phyloP scores from a whole-genome alignment of 2,113 vertebrate genomes.

The Tragulus kanchil region DNA sequence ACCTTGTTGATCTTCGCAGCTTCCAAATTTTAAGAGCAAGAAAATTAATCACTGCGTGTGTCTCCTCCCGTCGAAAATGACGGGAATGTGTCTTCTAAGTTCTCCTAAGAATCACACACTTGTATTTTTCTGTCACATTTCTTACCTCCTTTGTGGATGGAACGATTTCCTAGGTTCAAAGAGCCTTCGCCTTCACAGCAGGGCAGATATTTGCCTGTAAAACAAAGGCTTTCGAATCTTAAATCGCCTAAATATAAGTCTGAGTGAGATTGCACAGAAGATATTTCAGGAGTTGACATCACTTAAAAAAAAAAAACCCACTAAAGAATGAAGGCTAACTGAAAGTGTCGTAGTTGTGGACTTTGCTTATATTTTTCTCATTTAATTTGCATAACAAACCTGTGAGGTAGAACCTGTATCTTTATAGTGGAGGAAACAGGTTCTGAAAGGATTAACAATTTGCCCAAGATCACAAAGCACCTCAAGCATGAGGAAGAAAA shows the following conservation, averaged over 20 bases:
- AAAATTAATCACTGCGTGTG: constrained; percentile 51
- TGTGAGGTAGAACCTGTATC: neutral
- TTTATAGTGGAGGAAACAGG: neutral
- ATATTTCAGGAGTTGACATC: neutral
- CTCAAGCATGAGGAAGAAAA: neutral
- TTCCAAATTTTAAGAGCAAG: constrained; percentile 46
- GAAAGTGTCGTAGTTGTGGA: neutral
- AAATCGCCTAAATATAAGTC: neutral
- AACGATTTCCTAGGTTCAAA: constrained; percentile 60
- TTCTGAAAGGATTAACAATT: neutral
- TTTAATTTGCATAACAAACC: neutral
- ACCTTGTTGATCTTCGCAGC: constrained; percentile 67
- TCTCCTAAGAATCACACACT: constrained; percentile 17
- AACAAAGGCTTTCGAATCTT: constrained; percentile 56
- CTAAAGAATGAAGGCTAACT: neutral
- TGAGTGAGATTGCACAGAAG: neutral
- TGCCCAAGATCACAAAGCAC: neutral
- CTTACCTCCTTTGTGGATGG: neutral
- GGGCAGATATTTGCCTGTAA: constrained; percentile 48
- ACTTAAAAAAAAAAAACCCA: neutral
- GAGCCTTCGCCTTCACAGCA: neutral
- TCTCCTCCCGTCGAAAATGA: constrained; percentile 27
- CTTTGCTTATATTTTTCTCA: neutral
- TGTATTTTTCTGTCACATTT: neutral
- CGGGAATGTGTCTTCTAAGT: neutral